Conservation (phyloP, 2,113 vertebrate genomes). For the Petaurus breviceps region DNA sequence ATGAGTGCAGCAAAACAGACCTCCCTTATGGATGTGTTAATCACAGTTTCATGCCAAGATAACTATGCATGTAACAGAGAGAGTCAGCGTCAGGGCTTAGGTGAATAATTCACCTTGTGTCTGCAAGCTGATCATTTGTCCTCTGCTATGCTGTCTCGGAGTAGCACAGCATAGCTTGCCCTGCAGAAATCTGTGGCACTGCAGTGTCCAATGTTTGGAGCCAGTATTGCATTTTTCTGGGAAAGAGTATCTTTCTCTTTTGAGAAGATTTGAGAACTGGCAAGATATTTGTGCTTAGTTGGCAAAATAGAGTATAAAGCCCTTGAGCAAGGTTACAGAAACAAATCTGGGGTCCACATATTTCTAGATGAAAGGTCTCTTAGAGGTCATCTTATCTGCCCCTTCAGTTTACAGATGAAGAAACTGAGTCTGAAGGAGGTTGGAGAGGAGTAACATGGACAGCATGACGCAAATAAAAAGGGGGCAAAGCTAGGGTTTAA, state of each 20-base stretch:
- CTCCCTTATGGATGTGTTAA: neutral
- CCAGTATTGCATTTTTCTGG: neutral
- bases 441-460: too few relatives aligned
- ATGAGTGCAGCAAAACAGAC: neutral
- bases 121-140: neutral
- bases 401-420: neutral
- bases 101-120: neutral
- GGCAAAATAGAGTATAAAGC: neutral
- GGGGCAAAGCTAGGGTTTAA: neutral
- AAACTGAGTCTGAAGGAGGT: neutral
- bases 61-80: neutral
- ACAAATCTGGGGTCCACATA: neutral
- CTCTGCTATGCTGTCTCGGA: neutral
- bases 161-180: neutral
- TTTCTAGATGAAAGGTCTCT: neutral
- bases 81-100: too few relatives aligned
- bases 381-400: neutral
- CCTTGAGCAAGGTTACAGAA: neutral
- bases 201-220: neutral
- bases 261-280: neutral
- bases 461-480: neutral
- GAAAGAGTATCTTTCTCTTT: neutral
- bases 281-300: neutral
- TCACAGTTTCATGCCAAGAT: neutral
- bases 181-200: neutral